These are phyloP conservation scores for Dinomys branickii DNA, from an alignment of 2,113 vertebrate genomes.

Conservation along the genomic window DNA sequence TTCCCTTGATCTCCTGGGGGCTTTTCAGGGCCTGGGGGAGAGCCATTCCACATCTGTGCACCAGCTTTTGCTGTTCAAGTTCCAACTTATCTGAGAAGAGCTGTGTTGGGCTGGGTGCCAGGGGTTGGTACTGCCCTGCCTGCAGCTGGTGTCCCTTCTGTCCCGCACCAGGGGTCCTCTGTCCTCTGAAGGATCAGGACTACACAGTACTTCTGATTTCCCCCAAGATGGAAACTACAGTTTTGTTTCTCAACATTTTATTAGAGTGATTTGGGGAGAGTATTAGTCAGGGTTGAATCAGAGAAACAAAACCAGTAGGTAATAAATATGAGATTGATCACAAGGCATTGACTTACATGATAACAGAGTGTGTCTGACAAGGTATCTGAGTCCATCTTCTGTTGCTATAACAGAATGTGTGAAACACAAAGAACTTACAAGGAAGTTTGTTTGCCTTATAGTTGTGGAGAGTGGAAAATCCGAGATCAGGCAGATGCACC, in stretches of 20 bases:
- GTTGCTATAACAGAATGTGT: neutral
- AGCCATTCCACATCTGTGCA: rapidly evolving
- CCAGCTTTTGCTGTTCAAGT: neutral
- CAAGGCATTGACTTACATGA: neutral
- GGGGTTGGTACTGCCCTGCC: rapidly evolving
- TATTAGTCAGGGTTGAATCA: neutral
- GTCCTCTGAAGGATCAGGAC: neutral
- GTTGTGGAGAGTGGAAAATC: neutral
- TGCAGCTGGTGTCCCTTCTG: neutral
- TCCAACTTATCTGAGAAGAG: neutral
- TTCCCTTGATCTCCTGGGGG: too few relatives aligned
- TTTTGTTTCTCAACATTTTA: neutral
- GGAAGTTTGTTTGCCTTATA: neutral
- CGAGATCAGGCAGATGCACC: neutral
- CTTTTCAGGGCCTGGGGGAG: neutral
- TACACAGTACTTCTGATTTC: neutral
- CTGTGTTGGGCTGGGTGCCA: too few relatives aligned
- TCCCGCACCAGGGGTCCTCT: neutral
- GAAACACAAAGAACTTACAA: neutral
- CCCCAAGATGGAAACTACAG: neutral
- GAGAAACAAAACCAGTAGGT: neutral
- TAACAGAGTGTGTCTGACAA: neutral
- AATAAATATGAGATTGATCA: neutral
- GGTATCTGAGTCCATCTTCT: neutral
- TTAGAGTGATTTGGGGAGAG: neutral